Evolutionary conservation across 64 coral and sea anemone species (phyloP).

Genomic region (Stichodactyla mertensii): DNA sequence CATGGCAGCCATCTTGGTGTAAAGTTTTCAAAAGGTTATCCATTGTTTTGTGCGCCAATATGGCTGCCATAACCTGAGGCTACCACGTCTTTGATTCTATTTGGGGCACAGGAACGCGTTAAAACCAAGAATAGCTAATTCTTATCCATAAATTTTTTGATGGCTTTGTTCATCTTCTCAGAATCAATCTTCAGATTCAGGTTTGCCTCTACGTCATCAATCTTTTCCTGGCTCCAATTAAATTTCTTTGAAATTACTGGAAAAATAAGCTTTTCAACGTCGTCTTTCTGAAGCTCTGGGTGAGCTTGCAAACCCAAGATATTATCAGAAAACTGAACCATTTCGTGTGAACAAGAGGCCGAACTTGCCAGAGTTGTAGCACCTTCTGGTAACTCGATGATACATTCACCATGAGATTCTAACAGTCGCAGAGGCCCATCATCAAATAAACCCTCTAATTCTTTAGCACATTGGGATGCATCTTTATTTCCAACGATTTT

Average conservation of each 20-base stretch:
- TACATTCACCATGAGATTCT: slow-evolving; percentile 77
- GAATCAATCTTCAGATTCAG: neutral
- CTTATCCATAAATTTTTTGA: neutral
- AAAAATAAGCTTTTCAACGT: slow-evolving; percentile 41
- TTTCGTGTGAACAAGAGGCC: slow-evolving; percentile 58
- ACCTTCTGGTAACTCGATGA: slow-evolving; percentile 48
- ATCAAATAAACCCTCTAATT: slow-evolving; percentile 52
- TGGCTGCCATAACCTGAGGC: too few relatives aligned
- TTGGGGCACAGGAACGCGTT: too few relatives aligned
- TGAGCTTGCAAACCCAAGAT: slow-evolving; percentile 70
- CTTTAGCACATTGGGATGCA: slow-evolving; percentile 25
- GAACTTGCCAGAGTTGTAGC: slow-evolving; percentile 69
- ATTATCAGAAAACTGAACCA: slow-evolving; percentile 51
- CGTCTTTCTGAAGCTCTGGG: slow-evolving; percentile 24
- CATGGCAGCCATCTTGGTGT: too few relatives aligned
- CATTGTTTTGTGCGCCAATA: too few relatives aligned
- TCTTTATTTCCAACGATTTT: slow-evolving; percentile 5
- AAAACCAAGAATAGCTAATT: neutral
- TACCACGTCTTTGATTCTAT: too few relatives aligned
- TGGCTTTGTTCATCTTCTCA: neutral
- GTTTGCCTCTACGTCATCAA: neutral
- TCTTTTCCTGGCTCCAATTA: slow-evolving; percentile 25
- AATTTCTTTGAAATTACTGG: slow-evolving; percentile 15
- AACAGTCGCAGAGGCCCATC: slow-evolving; percentile 48
- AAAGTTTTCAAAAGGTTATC: too few relatives aligned